phyloP scores from a whole-genome alignment of 2,113 vertebrate species.

The Melanotaenia duboulayi region DNA sequence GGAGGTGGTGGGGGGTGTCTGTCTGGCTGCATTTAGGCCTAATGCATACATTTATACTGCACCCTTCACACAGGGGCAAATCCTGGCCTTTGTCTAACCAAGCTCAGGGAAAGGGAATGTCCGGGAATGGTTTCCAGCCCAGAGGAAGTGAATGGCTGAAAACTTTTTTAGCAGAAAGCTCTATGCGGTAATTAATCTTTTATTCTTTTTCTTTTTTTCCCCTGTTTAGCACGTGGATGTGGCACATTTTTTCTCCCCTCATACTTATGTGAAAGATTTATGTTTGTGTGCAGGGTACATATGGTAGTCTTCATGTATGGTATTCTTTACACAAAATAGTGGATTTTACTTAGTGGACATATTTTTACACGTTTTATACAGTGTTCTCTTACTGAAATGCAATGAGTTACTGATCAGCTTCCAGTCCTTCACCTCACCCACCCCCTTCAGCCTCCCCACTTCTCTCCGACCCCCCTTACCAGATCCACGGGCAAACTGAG shows the following conservation, averaged over 20 bases:
- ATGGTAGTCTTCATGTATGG: constrained; percentile 15
- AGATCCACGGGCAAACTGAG: neutral
- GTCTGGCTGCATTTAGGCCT: constrained; percentile 62
- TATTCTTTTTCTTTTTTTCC: neutral
- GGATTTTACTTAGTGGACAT: neutral
- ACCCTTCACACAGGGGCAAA: constrained; percentile 50
- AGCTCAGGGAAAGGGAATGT: constrained; percentile 45
- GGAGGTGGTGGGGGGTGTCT: constrained; percentile 44
- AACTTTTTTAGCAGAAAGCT: constrained; percentile 41
- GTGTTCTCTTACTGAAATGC: constrained; percentile 17
- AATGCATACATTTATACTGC: constrained; percentile 68
- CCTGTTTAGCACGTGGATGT: constrained; percentile 26
- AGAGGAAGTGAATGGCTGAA: constrained; percentile 56
- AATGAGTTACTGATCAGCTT: constrained; percentile 37
- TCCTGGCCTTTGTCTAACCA: constrained; percentile 69
- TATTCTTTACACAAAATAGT: neutral
- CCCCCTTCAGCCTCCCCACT: neutral
- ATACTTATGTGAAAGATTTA: constrained; percentile 4
- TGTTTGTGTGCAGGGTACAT: neutral
- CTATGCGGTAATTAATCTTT: constrained; percentile 41
- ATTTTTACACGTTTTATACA: constrained; percentile 22
- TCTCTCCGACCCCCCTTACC: neutral
- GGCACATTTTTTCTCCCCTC: constrained; percentile 12
- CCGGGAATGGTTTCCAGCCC: constrained; percentile 68
- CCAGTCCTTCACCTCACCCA: constrained; percentile 5